Evolutionary conservation across 1,140 invertebrate species (phyloP).

Genomic region (Lanistes nyassanus): DNA sequence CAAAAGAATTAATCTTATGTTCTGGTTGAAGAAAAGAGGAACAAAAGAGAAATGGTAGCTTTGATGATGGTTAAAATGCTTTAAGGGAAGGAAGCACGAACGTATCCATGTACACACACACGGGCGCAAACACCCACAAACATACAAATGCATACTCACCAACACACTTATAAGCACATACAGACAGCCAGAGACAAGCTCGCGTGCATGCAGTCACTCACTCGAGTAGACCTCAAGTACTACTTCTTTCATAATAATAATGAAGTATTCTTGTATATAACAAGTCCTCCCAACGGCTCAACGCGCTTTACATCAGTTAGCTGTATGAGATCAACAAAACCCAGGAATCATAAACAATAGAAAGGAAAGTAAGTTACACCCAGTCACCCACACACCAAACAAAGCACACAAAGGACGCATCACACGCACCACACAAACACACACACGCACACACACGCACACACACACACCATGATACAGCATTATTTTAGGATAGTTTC

Average conservation of each 20-base stretch:
- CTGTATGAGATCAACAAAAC: too few species aligned
- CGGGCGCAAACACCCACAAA: background rate
- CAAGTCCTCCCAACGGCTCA: too few species aligned
- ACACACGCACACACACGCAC: background rate
- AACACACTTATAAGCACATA: slow-evolving; percentile 4
- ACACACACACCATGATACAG: too few species aligned
- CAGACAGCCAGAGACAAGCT: background rate
- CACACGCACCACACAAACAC: background rate
- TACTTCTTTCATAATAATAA: background rate
- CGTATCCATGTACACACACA: background rate
- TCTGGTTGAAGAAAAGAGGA: too few species aligned
- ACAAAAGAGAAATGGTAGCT: too few species aligned
- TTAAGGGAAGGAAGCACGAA: too few species aligned
- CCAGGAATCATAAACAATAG: too few species aligned
- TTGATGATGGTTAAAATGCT: too few species aligned
- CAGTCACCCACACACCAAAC: background rate
- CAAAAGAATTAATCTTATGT: too few species aligned
- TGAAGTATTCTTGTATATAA: too few species aligned
- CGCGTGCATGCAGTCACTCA: background rate
- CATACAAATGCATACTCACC: background rate
- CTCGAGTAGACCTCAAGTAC: background rate
- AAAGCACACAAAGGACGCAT: background rate
- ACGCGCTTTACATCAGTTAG: too few species aligned
- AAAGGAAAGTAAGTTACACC: background rate
- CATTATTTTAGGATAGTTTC: too few species aligned